Evolutionary conservation across 2,888 invertebrate genomes (phyloP), one percentile per base, ranked within the genome.

Genomic region (Congeria kusceri): DNA sequence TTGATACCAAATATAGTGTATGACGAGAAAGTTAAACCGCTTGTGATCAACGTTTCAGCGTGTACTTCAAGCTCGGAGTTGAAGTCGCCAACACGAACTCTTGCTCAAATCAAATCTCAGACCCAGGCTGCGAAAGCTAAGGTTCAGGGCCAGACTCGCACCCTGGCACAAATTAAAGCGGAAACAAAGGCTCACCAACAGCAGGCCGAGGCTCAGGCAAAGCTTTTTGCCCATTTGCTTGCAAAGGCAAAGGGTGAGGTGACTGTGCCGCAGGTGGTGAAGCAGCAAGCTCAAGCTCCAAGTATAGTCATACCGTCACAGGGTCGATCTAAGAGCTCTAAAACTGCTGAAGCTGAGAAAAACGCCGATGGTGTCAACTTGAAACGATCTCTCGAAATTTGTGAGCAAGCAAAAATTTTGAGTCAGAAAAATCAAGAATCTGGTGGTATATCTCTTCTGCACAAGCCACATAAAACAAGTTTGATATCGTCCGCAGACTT

Each of bases 311-410:
- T 77, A 20, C 69, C 85, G 15, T 27, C 66, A 27, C 82, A 76
- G 57, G 62, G 39, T 20, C 69, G 77, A 68, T 49, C 76, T 18
- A 80, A 84, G 66, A 63, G 68, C 32, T 47, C 73, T 59, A 69
- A 78, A 27, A 49, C 63, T n/a, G 67, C 67, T 18, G 80, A 81
- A 59, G 64, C 68, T 9, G 83, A 80, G 23, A 79, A 81, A 68
- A 74, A 81, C 25, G 81, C 73, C 15, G 88, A 86, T 62, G 88
- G 88, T 61, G 97, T 98, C 46, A 98, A 98, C 94, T 94, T 98
- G 69, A 98, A 98, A 93, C 95, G 98, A 72, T 98, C 98, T 92
- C 97, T 98, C 94, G 98, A 98, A 94, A 98, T 98, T 89, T 94
- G 94, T 87, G 94, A 95, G 93, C 95, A 95, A 62, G 95, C 95